Evolutionary conservation across 2,113 vertebrate species (phyloP), one percentile per base, ranked within the genome.

Genomic region (Poecile atricapillus): DNA sequence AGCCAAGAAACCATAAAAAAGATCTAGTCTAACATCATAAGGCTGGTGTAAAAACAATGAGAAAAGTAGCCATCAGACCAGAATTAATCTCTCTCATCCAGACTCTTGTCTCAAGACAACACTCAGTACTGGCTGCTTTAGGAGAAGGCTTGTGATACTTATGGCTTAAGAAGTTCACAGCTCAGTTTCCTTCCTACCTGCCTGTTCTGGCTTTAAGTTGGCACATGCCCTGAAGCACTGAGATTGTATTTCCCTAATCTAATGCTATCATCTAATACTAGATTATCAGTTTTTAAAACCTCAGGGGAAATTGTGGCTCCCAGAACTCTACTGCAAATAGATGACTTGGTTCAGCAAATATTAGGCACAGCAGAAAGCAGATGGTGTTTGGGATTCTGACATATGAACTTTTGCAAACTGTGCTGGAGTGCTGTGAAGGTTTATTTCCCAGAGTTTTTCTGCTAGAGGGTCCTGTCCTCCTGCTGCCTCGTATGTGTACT

Each of bases 281-380:
- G 75, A 83, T 94, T 88, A 88, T 62, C 78, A 53, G 15, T 80
- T 93, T 87, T 94, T 86, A 87, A 90, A 80, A 64, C 35, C 71
- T 77, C 14, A 6, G 64, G 47, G 47, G 52, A 88, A 90, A 83
- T 23, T 63, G 24, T 90, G 63, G n/a, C 63, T 81, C 3, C 0
- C 47, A 70, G 55, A 88, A 47, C 63, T 90, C 63, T 50, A 59
- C 33, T 12, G 17, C 78, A 95, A 91, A 90, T n/a, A 94, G 62
- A 55, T 55, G 28, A 43, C 70, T 76, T 55, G 67, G 39, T 88
- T 90, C 79, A 86, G 79, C 82, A 94, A 91, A 86, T 56, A 90
- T 63, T 74, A 90, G 63, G 53, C 55, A 70, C 39, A 1, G 2
- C 33, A 43, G 52, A 94, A 80, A 83, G 55, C 60, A 94, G 90